Percentiles rank a stretch among this genome's conserved stretches.
Conservation (phyloP, 2,888 invertebrate species). For the Cancer borealis region DNA sequence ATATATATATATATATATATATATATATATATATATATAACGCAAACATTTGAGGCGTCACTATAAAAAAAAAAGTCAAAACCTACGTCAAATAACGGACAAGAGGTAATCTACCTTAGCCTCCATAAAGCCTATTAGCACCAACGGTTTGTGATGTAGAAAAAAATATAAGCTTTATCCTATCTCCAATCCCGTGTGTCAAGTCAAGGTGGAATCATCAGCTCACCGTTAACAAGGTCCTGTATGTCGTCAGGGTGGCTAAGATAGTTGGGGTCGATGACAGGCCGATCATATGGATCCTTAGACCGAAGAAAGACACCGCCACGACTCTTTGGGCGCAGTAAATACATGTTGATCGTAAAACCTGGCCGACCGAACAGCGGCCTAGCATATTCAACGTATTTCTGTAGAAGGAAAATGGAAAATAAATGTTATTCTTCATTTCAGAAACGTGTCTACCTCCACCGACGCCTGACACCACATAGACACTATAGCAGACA, state of each 20-base stretch:
- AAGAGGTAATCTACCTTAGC: too few relatives aligned
- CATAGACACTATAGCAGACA: neutral
- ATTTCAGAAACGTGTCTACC: neutral
- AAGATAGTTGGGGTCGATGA: constrained; percentile 68
- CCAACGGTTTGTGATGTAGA: neutral
- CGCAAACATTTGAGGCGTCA: too few relatives aligned
- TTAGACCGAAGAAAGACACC: constrained; percentile 59
- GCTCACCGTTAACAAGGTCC: constrained; percentile 56
- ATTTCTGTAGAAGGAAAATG: constrained; percentile 44
- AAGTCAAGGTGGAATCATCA: neutral
- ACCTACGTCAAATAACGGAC: too few relatives aligned
- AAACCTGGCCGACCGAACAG: constrained; percentile 53
- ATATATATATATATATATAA: too few relatives aligned
- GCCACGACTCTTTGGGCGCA: constrained; percentile 66
- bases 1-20: too few relatives aligned
- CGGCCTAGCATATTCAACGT: constrained; percentile 41
- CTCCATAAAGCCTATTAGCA: too few relatives aligned
- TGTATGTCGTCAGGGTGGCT: constrained; percentile 61
- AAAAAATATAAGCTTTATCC: neutral
- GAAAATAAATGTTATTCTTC: too few relatives aligned
- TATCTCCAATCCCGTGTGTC: neutral
- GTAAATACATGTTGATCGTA: constrained; percentile 59
- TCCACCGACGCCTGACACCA: neutral
- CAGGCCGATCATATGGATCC: constrained; percentile 50
- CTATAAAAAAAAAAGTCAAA: too few relatives aligned